phyloP scores from a whole-genome alignment of 2,113 vertebrate species.

The Parus major region DNA sequence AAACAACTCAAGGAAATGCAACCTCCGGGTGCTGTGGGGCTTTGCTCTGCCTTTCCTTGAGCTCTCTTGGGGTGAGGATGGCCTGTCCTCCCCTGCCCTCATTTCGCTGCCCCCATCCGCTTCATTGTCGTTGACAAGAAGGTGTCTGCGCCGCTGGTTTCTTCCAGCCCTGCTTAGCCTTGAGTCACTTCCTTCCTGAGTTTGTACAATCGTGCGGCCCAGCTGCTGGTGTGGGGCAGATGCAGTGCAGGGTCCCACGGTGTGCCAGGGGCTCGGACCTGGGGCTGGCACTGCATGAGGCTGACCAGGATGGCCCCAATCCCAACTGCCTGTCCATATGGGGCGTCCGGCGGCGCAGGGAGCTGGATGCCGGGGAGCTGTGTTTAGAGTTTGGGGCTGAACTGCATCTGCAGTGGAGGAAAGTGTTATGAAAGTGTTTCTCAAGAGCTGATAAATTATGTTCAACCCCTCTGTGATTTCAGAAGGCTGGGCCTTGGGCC shows the following conservation, averaged over 20 bases:
- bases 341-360: accelerated
- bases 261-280: accelerated
- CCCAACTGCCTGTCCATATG: not conserved
- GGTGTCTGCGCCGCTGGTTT: constrained; percentile 49
- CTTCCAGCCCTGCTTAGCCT: constrained; percentile 53
- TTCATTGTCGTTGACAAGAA: not conserved
- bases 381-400: not conserved
- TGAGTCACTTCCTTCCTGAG: constrained; percentile 75
- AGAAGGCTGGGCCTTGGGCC: not conserved
- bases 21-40: not conserved
- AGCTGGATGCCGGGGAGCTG: not conserved
- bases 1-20: constrained; percentile 2
- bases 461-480: not conserved
- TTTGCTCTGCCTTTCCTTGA: not conserved
- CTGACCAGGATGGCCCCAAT: accelerated
- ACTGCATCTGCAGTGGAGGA: not conserved
- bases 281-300: not conserved
- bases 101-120: not conserved
- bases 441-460: not conserved
- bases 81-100: not conserved
- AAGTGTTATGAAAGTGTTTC: constrained; percentile 11
- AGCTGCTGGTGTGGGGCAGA: constrained; percentile 41
- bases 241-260: not conserved
- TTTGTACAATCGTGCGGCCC: constrained; percentile 53
- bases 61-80: not conserved